Evolutionary conservation across 2,797 vertebrate genomes (phyloP), one percentile per base, ranked within the genome.

Genomic region (Microctenopoma lineatum): DNA sequence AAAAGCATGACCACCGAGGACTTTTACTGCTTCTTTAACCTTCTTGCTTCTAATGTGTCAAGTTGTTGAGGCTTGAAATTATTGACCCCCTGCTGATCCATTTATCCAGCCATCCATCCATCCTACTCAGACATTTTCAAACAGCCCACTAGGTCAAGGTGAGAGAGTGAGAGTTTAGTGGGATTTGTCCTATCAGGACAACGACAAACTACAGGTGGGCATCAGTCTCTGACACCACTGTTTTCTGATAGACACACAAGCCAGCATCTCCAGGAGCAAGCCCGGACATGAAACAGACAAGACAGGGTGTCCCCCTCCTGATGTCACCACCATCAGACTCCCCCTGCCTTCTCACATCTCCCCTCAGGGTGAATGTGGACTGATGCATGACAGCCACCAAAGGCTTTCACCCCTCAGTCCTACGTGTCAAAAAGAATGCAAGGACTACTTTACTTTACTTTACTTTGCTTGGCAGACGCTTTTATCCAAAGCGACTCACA

Each of bases 301-400:
- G 90, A 91, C 90, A 91, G 85, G 88, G 86, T 88, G 87, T 90
- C 90, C 87, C 87, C 90, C 75, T 88, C 85, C 86, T 89, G 89
- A 91, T 91, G 92, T 91, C 90, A 90, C 87, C 77, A 75, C 66
- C 84, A 82, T 87, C 85, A 92, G 88, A 87, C 86, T 86, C 87
- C 83, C 87, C 81, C 86, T 87, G 86, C 83, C 87, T 89, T 80
- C 66, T 86, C 86, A 82, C 83, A 85, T 89, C 84, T 90, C 81
- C 90, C 92, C 91, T 85, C 69, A 75, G 90, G 90, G 83, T 89
- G 89, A 89, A 90, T 90, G 87, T 90, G 89, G 90, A 89, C 89
- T 90, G 90, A 90, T 84, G 84, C 87, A 70, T 90, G 92, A 92
- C 90, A 92, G 90, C 83, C 81, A 88, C 83, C 66, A 62, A 65